Evolutionary conservation across 2,888 invertebrate genomes (phyloP), one percentile per base, ranked within the genome.

Genomic region (Leptura quadrifasciata): DNA sequence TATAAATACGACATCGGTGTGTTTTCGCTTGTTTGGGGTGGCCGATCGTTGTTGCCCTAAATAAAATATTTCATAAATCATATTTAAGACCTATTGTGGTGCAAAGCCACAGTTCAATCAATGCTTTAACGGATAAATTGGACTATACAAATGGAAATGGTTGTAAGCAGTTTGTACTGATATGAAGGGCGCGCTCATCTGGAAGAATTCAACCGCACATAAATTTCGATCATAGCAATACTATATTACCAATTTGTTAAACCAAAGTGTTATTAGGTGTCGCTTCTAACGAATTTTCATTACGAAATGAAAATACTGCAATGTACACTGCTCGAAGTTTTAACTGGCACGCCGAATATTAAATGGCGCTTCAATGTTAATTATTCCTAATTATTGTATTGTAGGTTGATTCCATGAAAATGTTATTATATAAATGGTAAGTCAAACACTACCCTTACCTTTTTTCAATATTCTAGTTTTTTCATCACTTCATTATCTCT

Each of bases 11-110:
- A 80, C 79, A 80, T 81, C 81, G 79, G 63, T 84, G 82, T 87
- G 82, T 87, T 87, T 86, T 86, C 85, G 82, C 84, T 86, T 87
- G 86, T 87, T 86, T 88, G 85, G 87, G 87, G 88, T 87, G 86
- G 83, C 83, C 80, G 81, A 80, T 80, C 81, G 82, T 83, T 85
- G 86, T 87, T 86, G 87, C 87, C 87, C 86, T 84, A 87, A 86
- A 88, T 87, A 87, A 88, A 88, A 87, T 87, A 86, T 87, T 87
- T 86, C 88, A 89, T 89, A 89, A 89, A 89, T 89, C 88, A 89
- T 88, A 89, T 89, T 88, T 88, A 88, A 88, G 86, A 82, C 83
- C 87, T 80, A 88, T 89, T 88, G 88, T 88, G 83, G 69, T 76
- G 72, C 76, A 67, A 83, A 78, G 80, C 80, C 81, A 83, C 82